Evolutionary conservation across 1,140 invertebrate genomes (phyloP).

Genomic region (Drosophila murphyi): DNA sequence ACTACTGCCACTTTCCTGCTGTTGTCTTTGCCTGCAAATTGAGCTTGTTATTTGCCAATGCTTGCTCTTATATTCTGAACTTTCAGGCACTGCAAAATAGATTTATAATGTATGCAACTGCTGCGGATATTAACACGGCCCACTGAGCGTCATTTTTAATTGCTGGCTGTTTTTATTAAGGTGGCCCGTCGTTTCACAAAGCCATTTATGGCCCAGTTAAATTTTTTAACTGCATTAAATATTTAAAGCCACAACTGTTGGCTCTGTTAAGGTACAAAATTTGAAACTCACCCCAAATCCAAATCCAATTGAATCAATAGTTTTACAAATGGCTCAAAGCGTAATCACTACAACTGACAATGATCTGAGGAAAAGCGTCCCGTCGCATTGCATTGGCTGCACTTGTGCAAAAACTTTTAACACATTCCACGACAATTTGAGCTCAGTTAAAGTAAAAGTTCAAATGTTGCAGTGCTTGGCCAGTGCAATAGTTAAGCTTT

Average conservation of each 20-base stretch:
- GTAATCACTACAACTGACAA: constrained; percentile 33
- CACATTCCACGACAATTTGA: constrained; percentile 55
- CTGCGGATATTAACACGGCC: neutral
- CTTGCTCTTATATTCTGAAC: neutral
- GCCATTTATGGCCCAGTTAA: constrained; percentile 49
- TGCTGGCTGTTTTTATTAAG: no score
- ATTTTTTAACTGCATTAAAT: constrained; percentile 48
- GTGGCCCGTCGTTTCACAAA: neutral
- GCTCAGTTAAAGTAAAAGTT: constrained; percentile 57
- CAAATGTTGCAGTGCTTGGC: constrained; percentile 53
- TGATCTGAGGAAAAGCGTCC: constrained; percentile 30
- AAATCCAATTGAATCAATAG: constrained; percentile 4
- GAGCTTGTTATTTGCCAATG: constrained; percentile 53
- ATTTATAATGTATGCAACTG: constrained; percentile 67
- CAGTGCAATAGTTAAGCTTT: constrained; percentile 45
- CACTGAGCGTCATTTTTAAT: neutral
- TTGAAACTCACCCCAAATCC: neutral
- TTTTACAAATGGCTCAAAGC: constrained; percentile 27
- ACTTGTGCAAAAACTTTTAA: constrained; percentile 49
- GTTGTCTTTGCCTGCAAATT: neutral
- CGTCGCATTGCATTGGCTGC: constrained; percentile 3
- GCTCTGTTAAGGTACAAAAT: neutral
- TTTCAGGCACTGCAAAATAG: constrained; percentile 56
- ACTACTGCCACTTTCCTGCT: neutral
- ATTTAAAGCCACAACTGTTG: constrained; percentile 40